Conservation (phyloP, 2,888 invertebrate species). For the Meiosimyza decipiens region DNA sequence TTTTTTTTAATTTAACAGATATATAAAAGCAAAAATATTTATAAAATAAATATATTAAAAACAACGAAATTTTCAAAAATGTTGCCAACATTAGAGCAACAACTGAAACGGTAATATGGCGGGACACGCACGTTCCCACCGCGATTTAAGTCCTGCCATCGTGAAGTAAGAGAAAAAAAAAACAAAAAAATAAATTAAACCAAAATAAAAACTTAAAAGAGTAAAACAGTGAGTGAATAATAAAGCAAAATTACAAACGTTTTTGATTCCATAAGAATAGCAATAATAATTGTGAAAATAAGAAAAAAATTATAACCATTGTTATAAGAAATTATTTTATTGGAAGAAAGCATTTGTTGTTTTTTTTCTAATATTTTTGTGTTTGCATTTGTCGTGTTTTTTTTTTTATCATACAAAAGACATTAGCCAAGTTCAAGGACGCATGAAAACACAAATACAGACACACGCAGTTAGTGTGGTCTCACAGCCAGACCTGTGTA, state of each 20-base stretch:
- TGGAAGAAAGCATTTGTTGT: neutral
- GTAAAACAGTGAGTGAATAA: neutral
- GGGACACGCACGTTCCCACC: conserved; percentile 31
- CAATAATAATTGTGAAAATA: neutral
- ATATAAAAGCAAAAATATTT: neutral
- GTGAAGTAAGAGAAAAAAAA: neutral
- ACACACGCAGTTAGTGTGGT: neutral
- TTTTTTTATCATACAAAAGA: conserved; percentile 44
- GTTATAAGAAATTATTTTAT: too few species aligned
- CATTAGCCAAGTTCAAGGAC: conserved; percentile 60
- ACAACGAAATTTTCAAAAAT: conserved; percentile 4
- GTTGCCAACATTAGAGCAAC: conserved; percentile 1
- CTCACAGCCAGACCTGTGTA: neutral
- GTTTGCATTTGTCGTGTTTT: conserved; percentile 1
- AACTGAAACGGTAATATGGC: conserved; percentile 33
- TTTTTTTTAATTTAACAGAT: neutral
- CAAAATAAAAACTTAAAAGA: conserved; percentile 18
- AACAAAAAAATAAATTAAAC: conserved; percentile 14
- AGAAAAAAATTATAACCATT: neutral
- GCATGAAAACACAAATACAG: conserved; percentile 7
- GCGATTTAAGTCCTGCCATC: neutral
- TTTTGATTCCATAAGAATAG: neutral
- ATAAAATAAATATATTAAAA: neutral
- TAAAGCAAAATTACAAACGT: neutral
- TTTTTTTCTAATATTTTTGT: conserved; percentile 17